Base-by-base conservation (phyloP, 1,140 invertebrate genomes). In the Phthorimaea operculella region DNA sequence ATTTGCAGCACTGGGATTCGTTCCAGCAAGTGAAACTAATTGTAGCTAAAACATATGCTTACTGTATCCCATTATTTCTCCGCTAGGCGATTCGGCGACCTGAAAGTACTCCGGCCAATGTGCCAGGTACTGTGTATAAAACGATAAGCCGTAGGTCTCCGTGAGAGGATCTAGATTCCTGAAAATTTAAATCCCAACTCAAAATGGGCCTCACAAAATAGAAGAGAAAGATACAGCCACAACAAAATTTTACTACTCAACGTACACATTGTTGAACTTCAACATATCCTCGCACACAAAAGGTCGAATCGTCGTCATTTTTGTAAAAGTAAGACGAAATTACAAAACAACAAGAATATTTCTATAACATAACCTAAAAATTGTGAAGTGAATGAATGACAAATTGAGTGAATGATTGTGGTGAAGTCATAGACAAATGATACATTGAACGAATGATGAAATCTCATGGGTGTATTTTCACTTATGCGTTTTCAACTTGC, bases 21-120 rank as follows among this genome's bases (percentile, higher is more conserved):
- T n/a, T n/a, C n/a, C n/a, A n/a, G n/a, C n/a, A n/a, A n/a, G n/a
- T n/a, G n/a, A n/a, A n/a, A n/a, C n/a, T n/a, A n/a, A n/a, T 28
- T 2, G 21, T 28, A 28, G 21, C 21, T 28, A 28, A 28, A 28
- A 28, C 21, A 4, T 42, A 42, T n/a, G n/a, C 92, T 92, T 91
- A 98, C 96, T 98, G 74, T 99, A 99, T 62, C 97, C 98, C 95
- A 99, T 99, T 45, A 99, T 96, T 87, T 97, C 92, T 4, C 96
- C 97, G 83, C 90, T 94, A 12, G 96, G 94, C 39, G 96, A 95
- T 89, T 98, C 96, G 15, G 95, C 94, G 28, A 98, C 92, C 89
- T 98, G 95, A 83, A 99, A 98, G 86, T 98, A 99, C 87, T 99
- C 98, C n/a, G 98, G 97, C 97, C 97, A 99, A 79, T 97, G 96